These are phyloP conservation scores for Rhinopomastus cyanomelas DNA, from an alignment of 2,113 vertebrate genomes.

Conservation along the genomic window DNA sequence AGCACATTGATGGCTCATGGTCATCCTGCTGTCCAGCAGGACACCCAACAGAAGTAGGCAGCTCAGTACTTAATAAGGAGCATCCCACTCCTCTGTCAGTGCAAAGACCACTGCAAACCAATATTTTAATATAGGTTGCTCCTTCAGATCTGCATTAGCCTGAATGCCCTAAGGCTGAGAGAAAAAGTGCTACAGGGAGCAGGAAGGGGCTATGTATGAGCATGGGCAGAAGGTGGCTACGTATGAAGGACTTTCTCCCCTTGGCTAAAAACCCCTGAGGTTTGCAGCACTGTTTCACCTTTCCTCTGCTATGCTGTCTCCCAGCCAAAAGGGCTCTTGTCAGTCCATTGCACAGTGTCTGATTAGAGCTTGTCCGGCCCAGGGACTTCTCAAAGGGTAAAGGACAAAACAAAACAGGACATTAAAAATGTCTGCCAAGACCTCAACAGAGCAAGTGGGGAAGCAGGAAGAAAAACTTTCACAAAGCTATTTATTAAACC, in stretches of 20 bases:
- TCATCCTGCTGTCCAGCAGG: no score
- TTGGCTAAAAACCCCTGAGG: neutral
- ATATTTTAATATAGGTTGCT: neutral
- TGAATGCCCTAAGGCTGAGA: neutral
- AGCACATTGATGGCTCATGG: no score
- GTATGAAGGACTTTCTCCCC: neutral
- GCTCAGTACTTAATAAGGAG: neutral
- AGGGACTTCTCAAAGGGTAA: neutral
- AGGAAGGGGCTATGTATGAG: neutral
- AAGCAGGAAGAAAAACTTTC: slow-evolving; percentile 4
- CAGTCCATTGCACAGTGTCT: neutral
- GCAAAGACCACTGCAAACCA: neutral
- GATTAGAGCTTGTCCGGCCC: neutral
- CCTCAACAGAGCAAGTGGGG: neutral
- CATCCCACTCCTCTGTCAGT: neutral
- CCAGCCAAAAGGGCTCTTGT: neutral
- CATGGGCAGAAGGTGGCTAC: neutral
- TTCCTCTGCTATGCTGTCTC: neutral
- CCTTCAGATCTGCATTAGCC: neutral
- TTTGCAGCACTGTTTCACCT: neutral
- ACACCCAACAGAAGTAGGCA: neutral
- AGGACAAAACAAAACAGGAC: neutral
- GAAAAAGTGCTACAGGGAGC: neutral
- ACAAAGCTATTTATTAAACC: slow-evolving; percentile 21
- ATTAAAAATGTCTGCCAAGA: neutral